phyloP scores from a whole-genome alignment of 2,797 vertebrate species.

The Crypturellus tataupa region DNA sequence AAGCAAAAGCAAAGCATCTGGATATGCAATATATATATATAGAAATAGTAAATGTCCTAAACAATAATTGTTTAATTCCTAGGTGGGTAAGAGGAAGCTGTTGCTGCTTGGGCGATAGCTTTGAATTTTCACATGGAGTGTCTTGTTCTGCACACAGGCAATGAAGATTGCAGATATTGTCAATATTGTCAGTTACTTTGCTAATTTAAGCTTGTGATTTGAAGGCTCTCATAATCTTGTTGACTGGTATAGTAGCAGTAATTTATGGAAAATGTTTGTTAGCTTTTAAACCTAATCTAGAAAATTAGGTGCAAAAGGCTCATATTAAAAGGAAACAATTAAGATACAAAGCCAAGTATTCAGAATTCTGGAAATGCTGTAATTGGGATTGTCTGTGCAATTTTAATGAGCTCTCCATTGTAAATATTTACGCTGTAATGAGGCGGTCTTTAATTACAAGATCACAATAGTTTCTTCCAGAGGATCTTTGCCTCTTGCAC shows the following conservation, averaged over 20 bases:
- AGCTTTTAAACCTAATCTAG: not conserved
- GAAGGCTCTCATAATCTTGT: not conserved
- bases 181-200: not conserved
- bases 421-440: not conserved
- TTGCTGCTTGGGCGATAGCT: not conserved
- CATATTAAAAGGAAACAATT: not conserved
- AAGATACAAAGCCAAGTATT: not conserved
- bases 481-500: not conserved
- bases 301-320: not conserved
- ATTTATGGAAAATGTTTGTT: not conserved
- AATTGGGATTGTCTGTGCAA: not conserved
- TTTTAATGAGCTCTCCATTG: not conserved
- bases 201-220: not conserved
- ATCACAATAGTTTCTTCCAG: not conserved
- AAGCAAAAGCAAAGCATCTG: not conserved
- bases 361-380: not conserved
- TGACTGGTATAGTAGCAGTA: not conserved
- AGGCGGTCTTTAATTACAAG: not conserved
- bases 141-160: not conserved
- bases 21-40: not conserved
- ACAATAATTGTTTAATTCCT: not conserved
- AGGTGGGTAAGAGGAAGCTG: not conserved
- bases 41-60: not conserved
- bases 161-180: not conserved
- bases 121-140: not conserved